phyloP scores from a whole-genome alignment of 2,888 invertebrate species.

The Drosophila recens region DNA sequence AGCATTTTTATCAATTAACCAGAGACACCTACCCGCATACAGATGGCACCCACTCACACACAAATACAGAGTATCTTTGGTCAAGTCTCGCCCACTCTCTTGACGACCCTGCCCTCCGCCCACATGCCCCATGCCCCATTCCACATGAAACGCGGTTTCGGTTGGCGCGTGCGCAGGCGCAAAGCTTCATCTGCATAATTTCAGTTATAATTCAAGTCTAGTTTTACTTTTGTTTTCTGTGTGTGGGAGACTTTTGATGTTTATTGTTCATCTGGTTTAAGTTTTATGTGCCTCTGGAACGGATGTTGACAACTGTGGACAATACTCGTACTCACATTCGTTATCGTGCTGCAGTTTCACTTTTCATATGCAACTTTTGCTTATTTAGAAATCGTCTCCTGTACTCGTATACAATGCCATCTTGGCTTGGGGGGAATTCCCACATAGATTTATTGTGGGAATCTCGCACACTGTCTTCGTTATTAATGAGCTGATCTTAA shows the following conservation, averaged over 20 bases:
- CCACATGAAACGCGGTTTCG: slow-evolving; percentile 10
- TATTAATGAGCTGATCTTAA: slow-evolving; percentile 36
- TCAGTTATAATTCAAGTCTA: slow-evolving; percentile 26
- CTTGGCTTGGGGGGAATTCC: slow-evolving; percentile 22
- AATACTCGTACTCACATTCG: slow-evolving; percentile 16
- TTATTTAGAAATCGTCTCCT: slow-evolving; percentile 16
- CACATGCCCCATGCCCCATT: slow-evolving; percentile 23
- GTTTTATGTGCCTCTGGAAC: slow-evolving; percentile 30
- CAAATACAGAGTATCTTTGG: slow-evolving; percentile 18
- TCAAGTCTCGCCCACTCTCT: slow-evolving; percentile 24
- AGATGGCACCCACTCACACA: slow-evolving; percentile 25
- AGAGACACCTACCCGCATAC: slow-evolving; percentile 38
- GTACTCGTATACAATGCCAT: slow-evolving; percentile 34
- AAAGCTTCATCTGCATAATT: slow-evolving; percentile 67
- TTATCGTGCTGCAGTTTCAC: slow-evolving; percentile 48
- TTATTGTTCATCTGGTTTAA: slow-evolving; percentile 37
- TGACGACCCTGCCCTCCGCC: slow-evolving; percentile 23
- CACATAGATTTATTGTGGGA: slow-evolving; percentile 54
- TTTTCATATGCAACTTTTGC: slow-evolving; percentile 44
- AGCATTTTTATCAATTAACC: slow-evolving; percentile 52
- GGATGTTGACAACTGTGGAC: slow-evolving; percentile 53
- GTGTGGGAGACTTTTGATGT: slow-evolving; percentile 50
- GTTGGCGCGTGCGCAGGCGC: slow-evolving; percentile 77
- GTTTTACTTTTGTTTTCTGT: background rate
- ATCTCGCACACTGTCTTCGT: slow-evolving; percentile 29